Percentiles rank a stretch among this genome's conserved stretches.
These are phyloP conservation scores for Daboia siamensis DNA, from an alignment of 2,113 vertebrate species.

Conservation along the genomic window DNA sequence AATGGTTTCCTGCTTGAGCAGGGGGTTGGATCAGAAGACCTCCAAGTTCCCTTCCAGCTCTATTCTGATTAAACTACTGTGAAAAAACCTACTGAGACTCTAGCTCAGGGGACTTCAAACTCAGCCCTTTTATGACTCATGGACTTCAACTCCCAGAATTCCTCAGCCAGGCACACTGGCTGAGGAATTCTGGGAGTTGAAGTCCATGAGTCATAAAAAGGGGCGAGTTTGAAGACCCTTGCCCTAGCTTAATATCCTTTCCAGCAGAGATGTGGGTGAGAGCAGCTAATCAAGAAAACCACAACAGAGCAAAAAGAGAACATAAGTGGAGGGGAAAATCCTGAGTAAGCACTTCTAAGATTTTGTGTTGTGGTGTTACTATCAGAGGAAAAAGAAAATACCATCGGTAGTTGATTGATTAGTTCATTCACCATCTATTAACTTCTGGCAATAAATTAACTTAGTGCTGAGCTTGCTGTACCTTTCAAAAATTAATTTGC, in stretches of 20 bases:
- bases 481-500: background rate
- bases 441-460: background rate
- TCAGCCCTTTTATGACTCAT: too few species aligned
- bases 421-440: background rate
- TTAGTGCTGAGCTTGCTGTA: background rate
- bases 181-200: too few species aligned
- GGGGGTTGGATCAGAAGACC: background rate
- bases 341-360: background rate
- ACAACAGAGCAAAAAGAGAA: background rate
- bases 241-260: background rate
- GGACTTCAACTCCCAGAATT: too few species aligned
- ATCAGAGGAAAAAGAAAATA: background rate
- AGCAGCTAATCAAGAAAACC: constrained; percentile 5
- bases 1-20: background rate
- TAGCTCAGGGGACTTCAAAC: too few species aligned
- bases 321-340: background rate
- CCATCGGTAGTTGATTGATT: background rate
- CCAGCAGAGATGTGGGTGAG: background rate
- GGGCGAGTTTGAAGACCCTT: too few species aligned
- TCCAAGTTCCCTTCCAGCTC: background rate
- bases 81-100: background rate
- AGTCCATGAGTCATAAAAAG: too few species aligned
- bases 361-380: background rate
- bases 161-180: too few species aligned
- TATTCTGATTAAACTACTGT: background rate